Evolutionary conservation across 2,888 invertebrate species (phyloP).

Genomic region (Amphipoea lucens): DNA sequence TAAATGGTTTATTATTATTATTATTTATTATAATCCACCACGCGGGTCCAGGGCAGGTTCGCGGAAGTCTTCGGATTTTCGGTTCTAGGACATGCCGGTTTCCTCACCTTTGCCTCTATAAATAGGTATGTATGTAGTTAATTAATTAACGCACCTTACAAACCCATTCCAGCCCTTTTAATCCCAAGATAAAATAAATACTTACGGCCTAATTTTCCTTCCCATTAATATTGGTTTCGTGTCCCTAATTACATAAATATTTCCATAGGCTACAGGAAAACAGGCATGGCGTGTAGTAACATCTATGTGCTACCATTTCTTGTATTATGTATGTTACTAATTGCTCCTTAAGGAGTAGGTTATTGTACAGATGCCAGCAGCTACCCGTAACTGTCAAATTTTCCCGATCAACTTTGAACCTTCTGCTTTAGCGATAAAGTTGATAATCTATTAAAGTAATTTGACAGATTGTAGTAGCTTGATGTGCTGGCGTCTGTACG

Average conservation of each 20-base stretch:
- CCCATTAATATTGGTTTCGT: slow-evolving; percentile 22
- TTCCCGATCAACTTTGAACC: too few relatives aligned
- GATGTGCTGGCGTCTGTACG: background rate
- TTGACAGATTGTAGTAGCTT: too few relatives aligned
- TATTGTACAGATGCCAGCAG: background rate
- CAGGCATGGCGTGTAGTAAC: slow-evolving; percentile 6
- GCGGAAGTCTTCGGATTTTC: too few relatives aligned
- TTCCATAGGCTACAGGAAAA: slow-evolving; percentile 23
- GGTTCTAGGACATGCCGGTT: too few relatives aligned
- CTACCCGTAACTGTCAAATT: too few relatives aligned
- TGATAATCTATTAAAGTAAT: too few relatives aligned
- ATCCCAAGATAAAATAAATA: slow-evolving; percentile 4
- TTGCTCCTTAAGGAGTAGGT: slow-evolving; percentile 29
- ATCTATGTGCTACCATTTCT: slow-evolving; percentile 20
- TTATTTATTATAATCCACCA: too few relatives aligned
- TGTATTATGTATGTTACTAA: slow-evolving; percentile 37
- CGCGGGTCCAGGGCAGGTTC: too few relatives aligned
- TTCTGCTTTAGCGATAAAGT: too few relatives aligned
- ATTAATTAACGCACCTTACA: slow-evolving; percentile 6
- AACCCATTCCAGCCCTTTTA: background rate
- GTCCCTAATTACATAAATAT: slow-evolving; percentile 47
- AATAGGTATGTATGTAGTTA: background rate
- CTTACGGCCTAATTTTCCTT: slow-evolving; percentile 2
- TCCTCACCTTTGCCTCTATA: too few relatives aligned
- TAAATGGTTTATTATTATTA: too few relatives aligned